Percentiles rank a stretch among this genome's conserved stretches.
Conservation (phyloP, 2,797 vertebrate species). For the Pogonophryne albipinna region DNA sequence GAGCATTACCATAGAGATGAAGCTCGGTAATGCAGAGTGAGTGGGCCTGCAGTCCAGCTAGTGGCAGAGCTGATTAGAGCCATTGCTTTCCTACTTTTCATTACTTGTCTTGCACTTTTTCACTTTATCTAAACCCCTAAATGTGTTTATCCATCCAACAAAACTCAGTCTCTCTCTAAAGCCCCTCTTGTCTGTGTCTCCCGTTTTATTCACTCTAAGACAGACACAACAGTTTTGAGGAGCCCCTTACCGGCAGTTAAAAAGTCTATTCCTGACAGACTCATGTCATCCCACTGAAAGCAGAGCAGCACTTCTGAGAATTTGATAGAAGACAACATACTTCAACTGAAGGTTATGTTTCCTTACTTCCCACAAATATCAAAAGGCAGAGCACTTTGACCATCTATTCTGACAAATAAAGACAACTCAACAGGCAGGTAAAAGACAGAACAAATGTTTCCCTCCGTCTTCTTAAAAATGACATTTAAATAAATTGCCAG, state of each 20-base stretch:
- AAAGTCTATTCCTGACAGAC: constrained; percentile 35
- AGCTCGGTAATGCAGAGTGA: constrained; percentile 55
- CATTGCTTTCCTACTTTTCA: constrained; percentile 52
- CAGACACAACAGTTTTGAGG: constrained; percentile 3
- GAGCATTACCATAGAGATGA: constrained; percentile 72
- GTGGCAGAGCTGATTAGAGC: constrained; percentile 66
- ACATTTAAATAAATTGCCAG: not conserved
- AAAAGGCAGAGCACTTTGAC: constrained; percentile 24
- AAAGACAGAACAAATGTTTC: constrained; percentile 20
- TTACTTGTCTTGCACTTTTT: constrained; percentile 48
- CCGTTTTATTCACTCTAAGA: constrained; percentile 3
- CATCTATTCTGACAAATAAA: constrained; percentile 7
- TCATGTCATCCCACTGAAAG: constrained; percentile 46
- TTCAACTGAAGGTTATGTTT: constrained; percentile 23
- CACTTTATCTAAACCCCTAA: constrained; percentile 16
- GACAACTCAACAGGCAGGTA: constrained; percentile 11
- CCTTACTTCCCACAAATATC: constrained; percentile 15
- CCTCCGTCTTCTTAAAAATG: constrained; percentile 17
- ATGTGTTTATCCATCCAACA: constrained; percentile 21
- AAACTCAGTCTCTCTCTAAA: constrained; percentile 17
- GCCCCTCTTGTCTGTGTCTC: not conserved
- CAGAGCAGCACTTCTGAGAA: constrained; percentile 19
- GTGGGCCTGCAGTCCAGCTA: constrained; percentile 51
- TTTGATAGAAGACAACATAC: constrained; percentile 37
- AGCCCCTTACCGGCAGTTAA: constrained; percentile 26